Conservation (phyloP, 2,797 vertebrate species). For the Sebastes trivittatus region DNA sequence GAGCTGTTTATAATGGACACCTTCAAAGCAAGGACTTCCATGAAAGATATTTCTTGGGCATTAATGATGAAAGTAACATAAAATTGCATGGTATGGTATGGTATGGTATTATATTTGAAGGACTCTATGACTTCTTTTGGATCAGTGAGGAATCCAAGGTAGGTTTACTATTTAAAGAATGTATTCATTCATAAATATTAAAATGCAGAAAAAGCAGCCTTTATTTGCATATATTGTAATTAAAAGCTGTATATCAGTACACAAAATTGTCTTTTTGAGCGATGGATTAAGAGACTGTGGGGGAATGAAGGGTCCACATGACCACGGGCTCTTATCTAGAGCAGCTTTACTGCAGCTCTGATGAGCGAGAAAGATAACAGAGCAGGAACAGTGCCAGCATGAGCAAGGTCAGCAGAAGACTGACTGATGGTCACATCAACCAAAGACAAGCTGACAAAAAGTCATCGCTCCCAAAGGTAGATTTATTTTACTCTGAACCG, state of each 20-base stretch:
- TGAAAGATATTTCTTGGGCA: neutral
- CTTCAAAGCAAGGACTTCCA: neutral
- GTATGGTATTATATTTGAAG: neutral
- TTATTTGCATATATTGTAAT: no score
- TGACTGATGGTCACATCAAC: conserved; percentile 8
- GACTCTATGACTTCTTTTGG: neutral
- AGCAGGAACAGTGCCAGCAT: neutral
- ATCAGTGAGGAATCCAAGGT: neutral
- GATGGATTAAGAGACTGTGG: neutral
- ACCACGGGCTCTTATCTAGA: conserved; percentile 53
- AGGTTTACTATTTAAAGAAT: neutral
- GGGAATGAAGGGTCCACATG: conserved; percentile 28
- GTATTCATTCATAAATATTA: neutral
- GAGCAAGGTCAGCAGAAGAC: conserved; percentile 42
- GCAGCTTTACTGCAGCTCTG: conserved; percentile 28
- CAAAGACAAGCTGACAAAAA: neutral
- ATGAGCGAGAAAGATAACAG: conserved; percentile 42
- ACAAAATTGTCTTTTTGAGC: neutral
- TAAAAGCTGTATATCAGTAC: neutral
- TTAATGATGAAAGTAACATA: neutral
- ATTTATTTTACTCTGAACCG: neutral
- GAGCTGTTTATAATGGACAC: neutral
- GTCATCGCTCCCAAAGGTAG: neutral
- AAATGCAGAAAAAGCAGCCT: neutral
- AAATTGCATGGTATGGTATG: neutral